These are phyloP conservation scores for Archips crataeganus DNA, from an alignment of 2,888 invertebrate species.

Conservation along the genomic window DNA sequence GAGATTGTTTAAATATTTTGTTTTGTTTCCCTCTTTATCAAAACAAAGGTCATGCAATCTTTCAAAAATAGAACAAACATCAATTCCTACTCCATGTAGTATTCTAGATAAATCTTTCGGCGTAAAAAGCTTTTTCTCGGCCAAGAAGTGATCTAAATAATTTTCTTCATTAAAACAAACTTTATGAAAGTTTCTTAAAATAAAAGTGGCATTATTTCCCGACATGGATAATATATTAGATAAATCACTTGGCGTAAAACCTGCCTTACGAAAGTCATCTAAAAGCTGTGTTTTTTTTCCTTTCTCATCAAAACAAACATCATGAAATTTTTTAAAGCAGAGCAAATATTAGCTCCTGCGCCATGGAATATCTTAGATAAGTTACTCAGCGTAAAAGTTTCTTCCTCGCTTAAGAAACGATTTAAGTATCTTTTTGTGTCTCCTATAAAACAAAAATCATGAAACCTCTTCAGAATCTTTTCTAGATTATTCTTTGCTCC, in stretches of 20 bases:
- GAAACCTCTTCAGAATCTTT: conserved; percentile 42
- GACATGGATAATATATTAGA: conserved; percentile 55
- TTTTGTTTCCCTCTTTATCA: conserved; percentile 56
- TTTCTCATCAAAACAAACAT: conserved; percentile 54
- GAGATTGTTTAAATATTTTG: conserved; percentile 54
- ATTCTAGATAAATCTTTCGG: conserved; percentile 50
- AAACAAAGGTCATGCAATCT: conserved; percentile 54
- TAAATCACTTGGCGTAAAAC: conserved; percentile 50
- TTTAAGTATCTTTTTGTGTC: conserved; percentile 52
- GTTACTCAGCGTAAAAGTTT: conserved; percentile 48
- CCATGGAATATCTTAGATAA: conserved; percentile 56
- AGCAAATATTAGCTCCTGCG: conserved; percentile 53
- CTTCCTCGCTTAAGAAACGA: conserved; percentile 44
- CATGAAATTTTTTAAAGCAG: conserved; percentile 55
- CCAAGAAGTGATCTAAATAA: conserved; percentile 53
- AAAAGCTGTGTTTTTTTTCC: conserved; percentile 56
- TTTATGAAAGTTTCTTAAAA: conserved; percentile 56
- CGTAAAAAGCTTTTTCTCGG: conserved; percentile 53
- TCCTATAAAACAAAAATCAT: conserved; percentile 53
- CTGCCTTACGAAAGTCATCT: conserved; percentile 48
- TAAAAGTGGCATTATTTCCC: conserved; percentile 54
- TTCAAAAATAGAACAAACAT: conserved; percentile 49
- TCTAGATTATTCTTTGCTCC: conserved; percentile 49
- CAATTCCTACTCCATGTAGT: conserved; percentile 51
- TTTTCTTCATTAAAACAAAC: conserved; percentile 54